Evolutionary conservation across 2,113 vertebrate species (phyloP).

Genomic region (Ramphastos sulfuratus): DNA sequence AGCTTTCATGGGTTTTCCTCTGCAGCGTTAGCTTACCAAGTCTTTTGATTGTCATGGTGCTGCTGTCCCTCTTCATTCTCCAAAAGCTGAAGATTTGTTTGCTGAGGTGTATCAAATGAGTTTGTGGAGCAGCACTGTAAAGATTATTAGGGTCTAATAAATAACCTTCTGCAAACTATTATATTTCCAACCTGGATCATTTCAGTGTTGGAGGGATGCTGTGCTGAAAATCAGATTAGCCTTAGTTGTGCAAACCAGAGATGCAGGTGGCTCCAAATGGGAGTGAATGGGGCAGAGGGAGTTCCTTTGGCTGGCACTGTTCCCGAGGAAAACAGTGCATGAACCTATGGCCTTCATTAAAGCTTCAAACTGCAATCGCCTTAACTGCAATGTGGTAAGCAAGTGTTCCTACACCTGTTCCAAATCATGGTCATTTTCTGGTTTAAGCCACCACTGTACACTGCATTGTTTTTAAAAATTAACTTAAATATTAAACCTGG

Average conservation of each 20-base stretch:
- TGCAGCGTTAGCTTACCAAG: not conserved
- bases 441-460: not conserved
- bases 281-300: not conserved
- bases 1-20: not conserved
- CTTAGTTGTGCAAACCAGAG: not conserved
- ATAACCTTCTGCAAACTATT: not conserved
- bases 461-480: not conserved
- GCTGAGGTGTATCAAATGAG: not conserved
- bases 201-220: not conserved
- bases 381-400: not conserved
- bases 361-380: not conserved
- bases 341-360: not conserved
- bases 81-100: not conserved
- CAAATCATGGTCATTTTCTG: not conserved
- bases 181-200: not conserved
- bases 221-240: not conserved
- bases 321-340: not conserved
- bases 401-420: not conserved
- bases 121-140: not conserved
- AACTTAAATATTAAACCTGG: too few species aligned
- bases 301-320: not conserved
- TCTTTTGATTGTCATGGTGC: not conserved
- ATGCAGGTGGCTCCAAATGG: not conserved
- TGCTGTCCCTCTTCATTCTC: not conserved
- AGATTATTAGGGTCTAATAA: not conserved